phyloP scores from a whole-genome alignment of 2,113 vertebrate genomes.

The Lanius ludovicianus region DNA sequence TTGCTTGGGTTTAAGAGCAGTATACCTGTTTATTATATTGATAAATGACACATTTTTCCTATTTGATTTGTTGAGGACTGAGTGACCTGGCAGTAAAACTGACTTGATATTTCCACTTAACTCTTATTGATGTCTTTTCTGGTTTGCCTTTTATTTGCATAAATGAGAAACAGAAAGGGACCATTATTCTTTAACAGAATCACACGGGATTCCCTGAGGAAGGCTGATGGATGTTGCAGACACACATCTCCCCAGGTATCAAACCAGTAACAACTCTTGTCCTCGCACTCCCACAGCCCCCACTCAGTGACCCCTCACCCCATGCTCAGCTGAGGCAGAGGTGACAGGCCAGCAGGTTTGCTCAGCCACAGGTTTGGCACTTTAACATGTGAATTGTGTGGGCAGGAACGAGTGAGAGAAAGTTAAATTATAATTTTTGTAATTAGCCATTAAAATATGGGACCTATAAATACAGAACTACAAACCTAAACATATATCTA shows the following conservation, averaged over 20 bases:
- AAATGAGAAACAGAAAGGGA: conserved; percentile 45
- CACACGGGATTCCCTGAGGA: neutral
- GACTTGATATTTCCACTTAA: conserved; percentile 66
- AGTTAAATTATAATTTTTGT: conserved; percentile 48
- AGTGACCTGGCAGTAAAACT: conserved; percentile 67
- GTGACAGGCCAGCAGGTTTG: neutral
- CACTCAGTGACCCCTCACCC: neutral
- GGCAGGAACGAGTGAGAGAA: conserved; percentile 22
- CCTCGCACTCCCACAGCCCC: neutral
- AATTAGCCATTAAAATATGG: conserved; percentile 9
- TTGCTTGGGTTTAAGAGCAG: conserved; percentile 41
- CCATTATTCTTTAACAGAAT: neutral
- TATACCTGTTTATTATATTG: conserved; percentile 62
- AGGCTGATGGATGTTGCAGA: conserved; percentile 2
- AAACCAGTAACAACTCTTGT: neutral
- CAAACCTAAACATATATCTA: neutral
- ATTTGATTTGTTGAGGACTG: conserved; percentile 45
- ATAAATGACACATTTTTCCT: conserved; percentile 57
- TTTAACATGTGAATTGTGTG: neutral
- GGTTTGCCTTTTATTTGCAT: conserved; percentile 36
- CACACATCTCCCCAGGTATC: conserved; percentile 1
- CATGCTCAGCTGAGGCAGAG: neutral
- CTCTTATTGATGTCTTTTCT: conserved; percentile 59
- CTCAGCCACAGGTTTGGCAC: conserved; percentile 8
- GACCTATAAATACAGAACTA: neutral